Conservation (phyloP, 1,140 invertebrate species). For the Neodiprion fabricii region DNA sequence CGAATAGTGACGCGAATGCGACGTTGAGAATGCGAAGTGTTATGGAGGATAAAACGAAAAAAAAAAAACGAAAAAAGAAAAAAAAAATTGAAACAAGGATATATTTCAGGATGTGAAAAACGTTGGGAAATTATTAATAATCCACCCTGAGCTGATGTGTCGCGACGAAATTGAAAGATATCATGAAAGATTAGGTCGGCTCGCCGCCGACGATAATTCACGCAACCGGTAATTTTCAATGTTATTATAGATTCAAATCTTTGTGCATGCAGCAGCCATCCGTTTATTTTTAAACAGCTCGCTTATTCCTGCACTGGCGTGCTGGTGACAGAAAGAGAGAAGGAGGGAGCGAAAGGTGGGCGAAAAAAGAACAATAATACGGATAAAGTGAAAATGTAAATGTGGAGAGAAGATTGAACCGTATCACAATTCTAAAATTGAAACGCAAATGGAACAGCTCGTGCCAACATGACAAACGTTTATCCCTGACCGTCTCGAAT, state of each 20-base stretch:
- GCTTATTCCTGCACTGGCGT: not conserved
- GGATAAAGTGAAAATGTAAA: not conserved
- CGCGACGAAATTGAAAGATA: not conserved
- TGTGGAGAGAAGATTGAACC: not conserved
- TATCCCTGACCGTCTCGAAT: too few species aligned
- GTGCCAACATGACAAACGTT: too few species aligned
- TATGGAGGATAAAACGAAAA: not conserved
- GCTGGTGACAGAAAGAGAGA: too few species aligned
- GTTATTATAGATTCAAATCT: not conserved
- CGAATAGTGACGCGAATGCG: not conserved
- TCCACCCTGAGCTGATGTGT: not conserved
- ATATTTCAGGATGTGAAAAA: not conserved
- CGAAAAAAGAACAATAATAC: too few species aligned
- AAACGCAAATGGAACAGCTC: too few species aligned
- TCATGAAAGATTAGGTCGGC: not conserved
- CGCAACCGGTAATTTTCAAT: not conserved
- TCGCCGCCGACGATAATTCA: not conserved
- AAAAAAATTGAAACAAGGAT: too few species aligned
- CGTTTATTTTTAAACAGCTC: not conserved
- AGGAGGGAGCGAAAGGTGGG: too few species aligned
- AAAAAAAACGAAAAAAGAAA: not conserved
- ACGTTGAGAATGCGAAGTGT: not conserved
- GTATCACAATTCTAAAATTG: too few species aligned
- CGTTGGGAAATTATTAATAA: not conserved
- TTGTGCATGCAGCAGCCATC: not conserved